These are phyloP conservation scores for Belgica antarctica DNA, from an alignment of 2,888 invertebrate species.

Conservation along the genomic window DNA sequence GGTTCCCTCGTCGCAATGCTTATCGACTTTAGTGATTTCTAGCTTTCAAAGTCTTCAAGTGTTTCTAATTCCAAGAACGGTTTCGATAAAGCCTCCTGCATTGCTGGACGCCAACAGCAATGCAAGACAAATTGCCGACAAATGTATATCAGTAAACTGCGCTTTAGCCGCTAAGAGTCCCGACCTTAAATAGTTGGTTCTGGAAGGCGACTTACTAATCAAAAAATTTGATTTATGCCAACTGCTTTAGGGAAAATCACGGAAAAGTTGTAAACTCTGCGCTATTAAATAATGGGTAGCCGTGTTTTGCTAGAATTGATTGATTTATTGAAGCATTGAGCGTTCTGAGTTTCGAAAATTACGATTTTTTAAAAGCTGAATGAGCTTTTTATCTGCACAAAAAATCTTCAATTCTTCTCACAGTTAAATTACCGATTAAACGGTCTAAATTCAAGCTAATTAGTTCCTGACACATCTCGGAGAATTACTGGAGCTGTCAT, in stretches of 20 bases:
- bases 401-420: neutral
- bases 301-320: neutral
- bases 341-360: no score
- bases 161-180: neutral
- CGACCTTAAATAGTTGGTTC: neutral
- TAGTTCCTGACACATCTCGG: neutral
- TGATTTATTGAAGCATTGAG: slow-evolving; percentile 2
- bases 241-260: neutral
- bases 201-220: neutral
- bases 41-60: no score
- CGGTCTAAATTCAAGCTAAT: neutral
- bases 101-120: no score
- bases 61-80: no score
- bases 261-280: slow-evolving; percentile 6
- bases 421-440: neutral
- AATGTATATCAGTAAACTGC: no score
- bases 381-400: neutral
- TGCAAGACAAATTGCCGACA: no score
- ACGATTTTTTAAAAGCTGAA: neutral
- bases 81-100: no score
- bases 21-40: no score
- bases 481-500: neutral
- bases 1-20: no score
- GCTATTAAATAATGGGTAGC: neutral
- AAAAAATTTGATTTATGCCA: neutral